Base-by-base conservation (phyloP, 2,113 vertebrate genomes). In the Hippocampus barbouri region DNA sequence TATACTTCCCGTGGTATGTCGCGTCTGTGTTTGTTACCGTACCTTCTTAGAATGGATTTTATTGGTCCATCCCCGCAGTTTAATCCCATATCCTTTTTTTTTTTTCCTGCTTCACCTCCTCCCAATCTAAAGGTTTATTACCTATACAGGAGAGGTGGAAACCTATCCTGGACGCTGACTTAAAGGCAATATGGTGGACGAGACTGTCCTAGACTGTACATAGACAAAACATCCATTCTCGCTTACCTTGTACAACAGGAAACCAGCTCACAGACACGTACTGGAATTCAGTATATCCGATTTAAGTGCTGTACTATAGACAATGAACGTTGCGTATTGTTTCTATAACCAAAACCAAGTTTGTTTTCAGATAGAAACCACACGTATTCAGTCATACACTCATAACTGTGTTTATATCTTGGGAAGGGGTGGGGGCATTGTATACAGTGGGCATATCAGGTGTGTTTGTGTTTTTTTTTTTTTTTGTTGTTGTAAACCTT, bases 271-370 rank as follows among this genome's bases (percentile, higher is more conserved):
- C 83, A 86, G 80, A 89, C 79, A 79, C 87, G 80, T 91, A 90
- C 82, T 85, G 87, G 82, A 84, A 79, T 82, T 80, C 83, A 86
- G 81, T 85, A 89, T 91, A 89, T 91, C 84, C 88, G 88, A 87
- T 90, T 88, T 82, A 90, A 86, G 80, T 89, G 83, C 88, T 91
- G 85, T 91, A 91, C 88, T 84, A 85, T 90, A 88, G 86, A 88
- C 85, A 86, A 86, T 85, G 82, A 86, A 87, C 86, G 85, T 84
- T 86, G 81, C 87, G 87, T 92, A 90, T 89, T 90, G 81, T 92
- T 66, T 92, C 89, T 90, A 89, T 92, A 89, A 93, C 92, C 90
- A 91, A 92, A 93, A 92, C 86, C 89, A 88, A 83, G 85, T 87
- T 90, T 90, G 89, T 91, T 92, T 91, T 91, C 79, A 90, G 89